Evolutionary conservation across 1,140 invertebrate species (phyloP).

Genomic region (Calliphora vicina): DNA sequence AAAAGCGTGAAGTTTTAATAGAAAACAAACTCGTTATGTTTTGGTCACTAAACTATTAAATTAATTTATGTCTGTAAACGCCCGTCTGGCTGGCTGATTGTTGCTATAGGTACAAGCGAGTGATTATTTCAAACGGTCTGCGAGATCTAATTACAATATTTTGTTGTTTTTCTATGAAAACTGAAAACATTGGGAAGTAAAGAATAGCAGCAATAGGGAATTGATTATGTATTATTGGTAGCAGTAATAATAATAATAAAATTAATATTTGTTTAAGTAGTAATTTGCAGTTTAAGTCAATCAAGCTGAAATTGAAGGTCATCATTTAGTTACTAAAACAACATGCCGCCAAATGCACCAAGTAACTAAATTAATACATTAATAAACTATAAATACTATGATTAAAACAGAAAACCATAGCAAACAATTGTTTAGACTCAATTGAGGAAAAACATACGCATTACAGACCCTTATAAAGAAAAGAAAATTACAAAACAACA

Average conservation of each 20-base stretch:
- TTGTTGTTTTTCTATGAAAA: background rate
- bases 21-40: too few relatives aligned
- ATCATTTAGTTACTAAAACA: background rate
- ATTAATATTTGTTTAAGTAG: background rate
- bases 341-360: background rate
- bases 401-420: background rate
- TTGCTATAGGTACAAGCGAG: too few relatives aligned
- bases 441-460: background rate
- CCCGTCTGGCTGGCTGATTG: too few relatives aligned
- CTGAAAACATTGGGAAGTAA: background rate
- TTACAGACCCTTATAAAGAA: background rate
- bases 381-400: background rate
- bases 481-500: conserved; percentile 46
- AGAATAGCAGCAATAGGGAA: background rate
- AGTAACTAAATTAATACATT: background rate
- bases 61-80: too few relatives aligned
- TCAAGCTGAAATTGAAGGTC: background rate
- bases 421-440: background rate
- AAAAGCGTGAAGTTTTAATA: too few relatives aligned
- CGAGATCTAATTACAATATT: background rate
- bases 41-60: too few relatives aligned
- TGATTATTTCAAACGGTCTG: background rate
- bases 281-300: background rate
- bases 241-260: background rate
- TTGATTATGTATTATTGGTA: too few relatives aligned